Conservation (phyloP, 2,888 invertebrate genomes). For the Mellilla xanthometata region DNA sequence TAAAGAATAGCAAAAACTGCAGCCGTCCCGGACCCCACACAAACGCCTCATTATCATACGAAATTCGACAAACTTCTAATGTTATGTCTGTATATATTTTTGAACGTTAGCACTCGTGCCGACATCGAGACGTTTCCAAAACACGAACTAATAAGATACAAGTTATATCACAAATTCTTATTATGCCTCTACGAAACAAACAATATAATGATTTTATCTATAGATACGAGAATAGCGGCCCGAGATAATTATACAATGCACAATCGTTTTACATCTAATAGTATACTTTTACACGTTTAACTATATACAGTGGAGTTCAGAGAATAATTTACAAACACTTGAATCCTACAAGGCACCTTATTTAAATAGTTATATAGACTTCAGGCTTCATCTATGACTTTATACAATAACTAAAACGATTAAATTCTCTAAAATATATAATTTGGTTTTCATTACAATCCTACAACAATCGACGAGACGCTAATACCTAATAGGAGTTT, state of each 20-base stretch:
- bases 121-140: constrained; percentile 49
- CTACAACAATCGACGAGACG: constrained; percentile 77
- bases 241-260: constrained; percentile 70
- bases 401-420: constrained; percentile 78
- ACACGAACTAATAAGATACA: constrained; percentile 73
- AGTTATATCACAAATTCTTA: constrained; percentile 80
- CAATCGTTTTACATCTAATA: constrained; percentile 67
- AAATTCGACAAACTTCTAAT: constrained; percentile 62
- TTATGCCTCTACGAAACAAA: constrained; percentile 80
- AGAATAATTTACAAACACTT: constrained; percentile 78
- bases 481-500: constrained; percentile 80
- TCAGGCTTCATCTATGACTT: constrained; percentile 80
- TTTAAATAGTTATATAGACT: constrained; percentile 77
- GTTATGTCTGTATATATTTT: constrained; percentile 80
- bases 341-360: constrained; percentile 78
- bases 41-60: constrained; percentile 68
- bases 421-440: constrained; percentile 81
- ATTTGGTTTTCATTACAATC: constrained; percentile 81
- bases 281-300: constrained; percentile 75
- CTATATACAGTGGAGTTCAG: constrained; percentile 77
- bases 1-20: constrained; percentile 69
- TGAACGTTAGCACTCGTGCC: constrained; percentile 54
- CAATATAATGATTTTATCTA: constrained; percentile 69
- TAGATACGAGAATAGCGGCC: constrained; percentile 59
- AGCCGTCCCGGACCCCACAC: constrained; percentile 71